Percentiles rank a stretch among this genome's conserved stretches.
Conservation (phyloP, 2,113 vertebrate genomes). For the Embiotoca jacksoni region DNA sequence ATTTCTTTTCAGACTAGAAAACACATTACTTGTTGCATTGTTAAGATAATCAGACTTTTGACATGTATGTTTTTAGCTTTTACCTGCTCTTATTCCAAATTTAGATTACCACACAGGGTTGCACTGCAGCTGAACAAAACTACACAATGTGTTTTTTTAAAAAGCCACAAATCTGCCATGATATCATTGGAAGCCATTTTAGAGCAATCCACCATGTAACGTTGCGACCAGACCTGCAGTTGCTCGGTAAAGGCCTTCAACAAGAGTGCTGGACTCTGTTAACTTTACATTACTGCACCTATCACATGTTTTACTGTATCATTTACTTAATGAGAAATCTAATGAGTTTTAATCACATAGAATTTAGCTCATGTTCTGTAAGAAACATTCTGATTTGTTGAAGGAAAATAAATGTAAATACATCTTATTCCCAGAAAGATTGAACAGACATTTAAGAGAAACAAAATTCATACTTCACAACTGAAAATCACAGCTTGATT, state of each 20-base stretch:
- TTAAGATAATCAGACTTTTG: constrained; percentile 13
- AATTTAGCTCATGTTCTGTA: not conserved
- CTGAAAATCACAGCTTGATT: too few species aligned
- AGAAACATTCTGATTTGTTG: not conserved
- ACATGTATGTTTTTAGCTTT: constrained; percentile 19
- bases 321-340: not conserved
- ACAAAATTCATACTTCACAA: too few species aligned
- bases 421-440: too few species aligned
- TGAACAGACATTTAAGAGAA: too few species aligned
- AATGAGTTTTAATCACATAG: not conserved
- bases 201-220: too few species aligned
- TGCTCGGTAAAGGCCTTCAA: too few species aligned
- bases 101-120: not conserved
- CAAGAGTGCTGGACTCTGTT: too few species aligned
- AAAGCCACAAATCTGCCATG: not conserved
- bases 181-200: too few species aligned
- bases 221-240: too few species aligned
- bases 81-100: not conserved
- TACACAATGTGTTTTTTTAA: not conserved
- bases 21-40: not conserved
- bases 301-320: not conserved
- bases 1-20: constrained; percentile 22
- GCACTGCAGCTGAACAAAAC: not conserved
- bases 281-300: too few species aligned
- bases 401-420: too few species aligned